Conservation (phyloP, 1,140 invertebrate species). For the Calycopis cecrops region DNA sequence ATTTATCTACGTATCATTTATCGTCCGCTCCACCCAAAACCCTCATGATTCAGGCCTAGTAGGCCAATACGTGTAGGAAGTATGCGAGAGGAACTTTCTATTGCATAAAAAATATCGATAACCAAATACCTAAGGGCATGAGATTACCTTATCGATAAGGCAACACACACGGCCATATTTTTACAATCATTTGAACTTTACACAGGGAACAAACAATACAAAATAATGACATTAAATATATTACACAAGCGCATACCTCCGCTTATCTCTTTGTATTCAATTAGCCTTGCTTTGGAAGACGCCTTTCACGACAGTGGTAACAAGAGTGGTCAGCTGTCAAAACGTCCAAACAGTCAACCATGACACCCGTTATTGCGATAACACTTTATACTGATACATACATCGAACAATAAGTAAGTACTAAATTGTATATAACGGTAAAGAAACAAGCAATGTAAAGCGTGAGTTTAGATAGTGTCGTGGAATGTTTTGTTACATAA, state of each 20-base stretch:
- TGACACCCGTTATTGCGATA: conserved; percentile 1
- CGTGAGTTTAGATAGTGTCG: background rate
- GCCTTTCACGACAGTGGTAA: conserved; percentile 72
- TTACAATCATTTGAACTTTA: conserved; percentile 24
- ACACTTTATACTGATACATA: background rate
- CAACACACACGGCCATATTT: conserved; percentile 12
- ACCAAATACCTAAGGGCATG: too few relatives aligned
- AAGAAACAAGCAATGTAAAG: conserved; percentile 23
- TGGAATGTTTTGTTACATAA: conserved; percentile 16
- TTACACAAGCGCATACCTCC: conserved; percentile 56
- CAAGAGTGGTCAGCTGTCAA: conserved; percentile 73
- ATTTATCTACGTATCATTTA: too few relatives aligned
- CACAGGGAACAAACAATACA: background rate
- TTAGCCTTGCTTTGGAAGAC: conserved; percentile 70
- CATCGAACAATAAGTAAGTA: conserved; percentile 18
- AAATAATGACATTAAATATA: conserved; percentile 14
- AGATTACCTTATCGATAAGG: background rate
- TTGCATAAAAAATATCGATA: too few relatives aligned
- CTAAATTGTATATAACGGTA: background rate
- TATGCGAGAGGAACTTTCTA: too few relatives aligned
- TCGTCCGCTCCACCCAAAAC: too few relatives aligned
- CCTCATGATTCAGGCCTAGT: too few relatives aligned
- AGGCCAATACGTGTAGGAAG: too few relatives aligned
- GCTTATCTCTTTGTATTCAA: conserved; percentile 73
- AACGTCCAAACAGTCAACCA: conserved; percentile 70